Evolutionary conservation across 2,113 vertebrate species (phyloP).

Genomic region (Hippocampus mohnikei): DNA sequence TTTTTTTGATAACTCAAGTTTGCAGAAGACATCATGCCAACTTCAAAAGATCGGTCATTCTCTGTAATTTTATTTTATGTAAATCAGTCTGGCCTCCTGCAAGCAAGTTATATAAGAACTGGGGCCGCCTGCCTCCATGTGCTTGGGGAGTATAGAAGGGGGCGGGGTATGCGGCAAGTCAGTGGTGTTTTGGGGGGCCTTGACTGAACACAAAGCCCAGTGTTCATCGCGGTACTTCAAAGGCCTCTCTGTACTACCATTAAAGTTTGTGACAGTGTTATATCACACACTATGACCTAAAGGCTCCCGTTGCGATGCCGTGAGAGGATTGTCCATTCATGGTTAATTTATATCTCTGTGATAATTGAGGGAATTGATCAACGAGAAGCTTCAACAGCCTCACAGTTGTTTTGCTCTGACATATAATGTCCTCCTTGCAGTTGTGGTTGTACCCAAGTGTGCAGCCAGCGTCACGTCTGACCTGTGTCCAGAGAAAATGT

Average conservation of each 20-base stretch:
- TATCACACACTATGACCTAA: conserved; percentile 57
- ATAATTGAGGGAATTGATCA: conserved; percentile 37
- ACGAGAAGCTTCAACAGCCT: conserved; percentile 29
- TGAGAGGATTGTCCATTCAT: conserved; percentile 58
- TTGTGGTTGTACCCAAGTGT: conserved; percentile 19
- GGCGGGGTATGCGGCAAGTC: background rate
- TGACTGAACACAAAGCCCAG: conserved; percentile 53
- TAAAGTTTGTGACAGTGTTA: conserved; percentile 62
- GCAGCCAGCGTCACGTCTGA: conserved; percentile 10
- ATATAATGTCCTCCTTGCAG: conserved; percentile 28
- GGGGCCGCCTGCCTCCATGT: conserved; percentile 37
- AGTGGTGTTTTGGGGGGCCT: conserved; percentile 36
- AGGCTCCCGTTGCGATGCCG: conserved; percentile 44
- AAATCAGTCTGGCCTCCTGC: conserved; percentile 42
- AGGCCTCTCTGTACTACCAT: conserved; percentile 56
- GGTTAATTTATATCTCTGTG: conserved; percentile 49
- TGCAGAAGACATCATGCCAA: conserved; percentile 14
- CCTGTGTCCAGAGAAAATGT: conserved; percentile 34
- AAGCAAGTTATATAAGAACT: conserved; percentile 56
- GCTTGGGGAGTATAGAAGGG: conserved; percentile 31
- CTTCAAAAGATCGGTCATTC: conserved; percentile 32
- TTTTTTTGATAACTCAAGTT: conserved; percentile 21
- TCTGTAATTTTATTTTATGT: conserved; percentile 42
- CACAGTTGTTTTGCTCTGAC: background rate
- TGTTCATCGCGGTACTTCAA: conserved; percentile 69